Conservation (phyloP, 2,797 vertebrate species). For the Rhabdophis nuchalis region DNA sequence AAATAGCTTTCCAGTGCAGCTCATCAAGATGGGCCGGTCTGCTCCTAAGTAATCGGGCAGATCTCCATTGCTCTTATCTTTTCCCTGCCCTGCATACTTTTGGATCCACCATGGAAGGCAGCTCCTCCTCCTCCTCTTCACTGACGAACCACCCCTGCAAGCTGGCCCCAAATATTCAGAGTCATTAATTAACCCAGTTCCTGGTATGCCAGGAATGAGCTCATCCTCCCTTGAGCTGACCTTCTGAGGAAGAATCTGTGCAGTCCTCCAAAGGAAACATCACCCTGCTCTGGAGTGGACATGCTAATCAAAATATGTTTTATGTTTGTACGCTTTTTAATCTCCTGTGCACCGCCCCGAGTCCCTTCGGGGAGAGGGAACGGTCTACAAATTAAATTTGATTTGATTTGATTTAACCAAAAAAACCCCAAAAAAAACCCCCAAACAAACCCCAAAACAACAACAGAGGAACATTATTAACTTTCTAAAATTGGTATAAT, state of each 20-base stretch:
- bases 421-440: no score
- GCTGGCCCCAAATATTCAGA: no score
- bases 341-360: no score
- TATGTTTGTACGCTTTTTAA: no score
- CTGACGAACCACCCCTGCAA: background rate
- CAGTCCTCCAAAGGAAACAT: background rate
- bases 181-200: background rate
- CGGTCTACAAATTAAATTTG: no score
- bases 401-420: no score
- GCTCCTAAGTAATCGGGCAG: background rate
- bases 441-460: background rate
- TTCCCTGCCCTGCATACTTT: background rate
- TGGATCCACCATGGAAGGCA: background rate
- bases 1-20: no score
- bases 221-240: background rate
- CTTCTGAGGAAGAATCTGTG: background rate
- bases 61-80: background rate
- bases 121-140: background rate
- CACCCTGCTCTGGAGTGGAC: background rate
- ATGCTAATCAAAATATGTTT: background rate
- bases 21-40: no score
- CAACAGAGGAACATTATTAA: background rate
- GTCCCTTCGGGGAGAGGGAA: no score
- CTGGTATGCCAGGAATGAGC: background rate
- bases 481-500: background rate